Percentiles rank a stretch among this genome's conserved stretches.
Evolutionary conservation across 2,797 vertebrate species (phyloP).

Genomic region (Lagodon rhomboides): DNA sequence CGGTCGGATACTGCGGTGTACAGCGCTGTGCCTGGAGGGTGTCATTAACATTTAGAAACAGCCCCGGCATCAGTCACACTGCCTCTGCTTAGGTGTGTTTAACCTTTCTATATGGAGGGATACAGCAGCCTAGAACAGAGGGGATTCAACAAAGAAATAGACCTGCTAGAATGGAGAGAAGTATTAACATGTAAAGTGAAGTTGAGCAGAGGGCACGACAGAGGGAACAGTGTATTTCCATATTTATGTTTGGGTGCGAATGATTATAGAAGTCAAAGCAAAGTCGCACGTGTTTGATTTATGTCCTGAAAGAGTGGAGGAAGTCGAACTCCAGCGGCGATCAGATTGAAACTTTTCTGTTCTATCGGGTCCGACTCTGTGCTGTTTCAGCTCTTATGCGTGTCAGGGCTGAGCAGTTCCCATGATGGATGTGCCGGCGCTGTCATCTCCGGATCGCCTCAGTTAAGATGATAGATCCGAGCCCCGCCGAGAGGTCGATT

Average conservation of each 20-base stretch:
- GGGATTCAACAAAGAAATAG: slow-evolving; percentile 75
- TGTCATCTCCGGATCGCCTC: slow-evolving; percentile 66
- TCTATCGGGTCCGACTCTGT: slow-evolving; percentile 54
- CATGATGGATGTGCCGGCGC: slow-evolving; percentile 58
- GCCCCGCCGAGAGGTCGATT: slow-evolving; percentile 59
- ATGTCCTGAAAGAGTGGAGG: not conserved
- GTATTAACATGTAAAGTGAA: slow-evolving; percentile 61
- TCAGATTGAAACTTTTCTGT: slow-evolving; percentile 36
- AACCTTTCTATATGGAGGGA: slow-evolving; percentile 83
- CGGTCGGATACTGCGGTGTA: slow-evolving; percentile 62
- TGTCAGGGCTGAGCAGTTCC: slow-evolving; percentile 54
- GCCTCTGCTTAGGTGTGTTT: slow-evolving; percentile 86
- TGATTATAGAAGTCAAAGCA: slow-evolving; percentile 64
- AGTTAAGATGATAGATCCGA: slow-evolving; percentile 76
- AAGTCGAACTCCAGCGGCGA: slow-evolving; percentile 1
- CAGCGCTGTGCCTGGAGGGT: slow-evolving; percentile 79
- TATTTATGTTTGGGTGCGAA: slow-evolving; percentile 29
- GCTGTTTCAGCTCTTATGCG: slow-evolving; percentile 51
- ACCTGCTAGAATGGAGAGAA: slow-evolving; percentile 56
- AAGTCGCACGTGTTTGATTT: slow-evolving; percentile 53
- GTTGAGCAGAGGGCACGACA: slow-evolving; percentile 57
- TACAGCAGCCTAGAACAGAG: slow-evolving; percentile 68
- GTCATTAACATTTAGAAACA: slow-evolving; percentile 89
- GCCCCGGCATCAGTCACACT: slow-evolving; percentile 82
- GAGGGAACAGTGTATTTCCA: slow-evolving; percentile 58